Base-by-base conservation (phyloP, 2,113 vertebrate species). In the Podocnemis expansa region DNA sequence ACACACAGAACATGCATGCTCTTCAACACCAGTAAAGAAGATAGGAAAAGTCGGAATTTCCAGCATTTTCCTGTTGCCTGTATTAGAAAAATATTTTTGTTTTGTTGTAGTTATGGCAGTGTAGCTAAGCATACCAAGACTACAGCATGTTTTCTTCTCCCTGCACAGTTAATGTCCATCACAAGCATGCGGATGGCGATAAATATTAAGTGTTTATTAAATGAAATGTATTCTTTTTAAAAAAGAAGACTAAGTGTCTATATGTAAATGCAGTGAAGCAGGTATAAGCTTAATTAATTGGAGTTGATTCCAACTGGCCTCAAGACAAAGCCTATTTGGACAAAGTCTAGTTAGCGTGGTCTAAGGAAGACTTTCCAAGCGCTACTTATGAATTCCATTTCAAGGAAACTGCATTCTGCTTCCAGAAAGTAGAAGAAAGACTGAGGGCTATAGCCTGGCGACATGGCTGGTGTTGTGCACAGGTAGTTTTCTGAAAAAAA, bases 161-260 rank as follows among this genome's bases (percentile, higher is more conserved):
- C 96, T 97, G 96, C 87, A 97, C 92, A 95, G 93, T 96, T 97
- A 95, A 96, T 91, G 94, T 97, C 97, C 97, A 98, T 97, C 98
- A 97, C 95, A 98, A 98, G 97, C 98, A 98, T 98, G 98, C 97
- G 97, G 96, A 98, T 96, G 97, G 93, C 95, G 95, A 98, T 97
- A 97, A 97, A 97, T 96, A 97, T 96, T 96, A 97, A 94, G 91
- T 84, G 93, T 98, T 97, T 98, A 97, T 97, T 98, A 98, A 97
- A 96, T 97, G 97, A 97, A 97, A 98, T 97, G 97, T 97, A 95
- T 97, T 96, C 88, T 95, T 96, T 96, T 97, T 85, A 78, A 82
- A 89, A 94, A 97, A 97, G 94, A 97, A 96, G 96, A 93, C 96
- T 98, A 97, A 94, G 93, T 97, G 94, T 97, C 96, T 97, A 97